A percentile compares a stretch with the other conserved stretches of the same genome.
phyloP scores from a whole-genome alignment of 2,113 vertebrate species.

The Salvelinus namaycush region DNA sequence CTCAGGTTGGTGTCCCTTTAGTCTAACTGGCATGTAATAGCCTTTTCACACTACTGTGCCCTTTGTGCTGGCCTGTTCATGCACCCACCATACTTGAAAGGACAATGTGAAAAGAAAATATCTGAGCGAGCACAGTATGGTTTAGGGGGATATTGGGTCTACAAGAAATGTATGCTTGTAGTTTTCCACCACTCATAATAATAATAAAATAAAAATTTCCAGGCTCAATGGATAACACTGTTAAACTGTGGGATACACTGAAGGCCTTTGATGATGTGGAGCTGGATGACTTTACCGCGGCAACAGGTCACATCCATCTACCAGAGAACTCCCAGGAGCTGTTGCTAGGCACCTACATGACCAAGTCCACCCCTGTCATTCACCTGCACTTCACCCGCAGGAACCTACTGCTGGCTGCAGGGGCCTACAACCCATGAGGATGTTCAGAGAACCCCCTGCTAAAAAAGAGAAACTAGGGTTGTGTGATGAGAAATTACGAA shows the following conservation, averaged over 20 bases:
- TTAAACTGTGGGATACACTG: slow-evolving; percentile 87
- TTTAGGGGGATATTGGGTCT: too few relatives aligned
- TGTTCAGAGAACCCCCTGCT: too few relatives aligned
- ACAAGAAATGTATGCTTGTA: too few relatives aligned
- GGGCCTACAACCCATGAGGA: slow-evolving; percentile 87
- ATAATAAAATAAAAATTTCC: slow-evolving; percentile 5
- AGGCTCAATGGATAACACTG: slow-evolving; percentile 98
- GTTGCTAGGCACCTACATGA: slow-evolving; percentile 87
- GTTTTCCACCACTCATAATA: too few relatives aligned
- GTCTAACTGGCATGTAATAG: too few relatives aligned
- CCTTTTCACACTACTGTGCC: too few relatives aligned
- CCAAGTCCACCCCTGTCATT: slow-evolving; percentile 89
- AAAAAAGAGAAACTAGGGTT: too few relatives aligned
- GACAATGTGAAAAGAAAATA: too few relatives aligned
- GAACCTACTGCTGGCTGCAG: slow-evolving; percentile 91
- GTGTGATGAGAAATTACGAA: slow-evolving; percentile 4
- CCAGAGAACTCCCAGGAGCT: slow-evolving; percentile 94
- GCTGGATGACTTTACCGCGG: slow-evolving; percentile 94
- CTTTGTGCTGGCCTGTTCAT: too few relatives aligned
- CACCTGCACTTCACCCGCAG: slow-evolving; percentile 96
- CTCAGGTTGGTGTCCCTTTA: slow-evolving; percentile 77
- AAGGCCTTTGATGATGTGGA: slow-evolving; percentile 96
- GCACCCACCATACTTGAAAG: too few relatives aligned
- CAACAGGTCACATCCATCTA: slow-evolving; percentile 92
- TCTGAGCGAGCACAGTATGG: too few relatives aligned